A percentile compares a stretch with the other conserved stretches of the same genome.
These are phyloP conservation scores for Orthosia incerta DNA, from an alignment of 2,888 invertebrate genomes.

Conservation along the genomic window DNA sequence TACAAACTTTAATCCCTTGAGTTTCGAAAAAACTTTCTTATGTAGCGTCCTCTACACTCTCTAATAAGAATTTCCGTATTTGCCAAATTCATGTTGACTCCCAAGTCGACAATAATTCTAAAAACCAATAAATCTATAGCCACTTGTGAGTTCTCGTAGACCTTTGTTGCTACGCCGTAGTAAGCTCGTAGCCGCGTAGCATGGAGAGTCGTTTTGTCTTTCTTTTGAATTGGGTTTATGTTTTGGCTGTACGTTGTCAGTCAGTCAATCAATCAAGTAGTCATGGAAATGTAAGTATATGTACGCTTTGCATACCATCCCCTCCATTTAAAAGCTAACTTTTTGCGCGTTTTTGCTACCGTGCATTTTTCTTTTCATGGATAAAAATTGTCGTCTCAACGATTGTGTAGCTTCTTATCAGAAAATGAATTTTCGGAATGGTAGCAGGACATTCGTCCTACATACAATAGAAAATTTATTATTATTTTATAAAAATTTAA, in stretches of 20 bases:
- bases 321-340: too few relatives aligned
- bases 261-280: neutral
- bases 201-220: neutral
- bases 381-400: too few relatives aligned
- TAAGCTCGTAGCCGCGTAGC: slow-evolving; percentile 10
- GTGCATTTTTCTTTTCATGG: too few relatives aligned
- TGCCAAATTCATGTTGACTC: slow-evolving; percentile 9
- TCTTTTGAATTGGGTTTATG: neutral
- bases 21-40: slow-evolving; percentile 1
- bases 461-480: too few relatives aligned
- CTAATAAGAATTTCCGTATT: slow-evolving; percentile 5
- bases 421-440: too few relatives aligned
- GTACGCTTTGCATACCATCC: too few relatives aligned
- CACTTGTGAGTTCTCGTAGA: neutral
- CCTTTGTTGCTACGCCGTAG: slow-evolving; percentile 20
- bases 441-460: too few relatives aligned
- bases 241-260: neutral
- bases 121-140: neutral
- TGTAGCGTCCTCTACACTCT: neutral
- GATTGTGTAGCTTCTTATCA: too few relatives aligned
- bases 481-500: too few relatives aligned
- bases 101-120: neutral
- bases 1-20: slow-evolving; percentile 12
- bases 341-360: too few relatives aligned
- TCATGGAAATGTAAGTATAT: neutral